These are phyloP conservation scores for Mormyrus proboscirostris DNA, from an alignment of 2,797 vertebrate species.

Conservation along the genomic window DNA sequence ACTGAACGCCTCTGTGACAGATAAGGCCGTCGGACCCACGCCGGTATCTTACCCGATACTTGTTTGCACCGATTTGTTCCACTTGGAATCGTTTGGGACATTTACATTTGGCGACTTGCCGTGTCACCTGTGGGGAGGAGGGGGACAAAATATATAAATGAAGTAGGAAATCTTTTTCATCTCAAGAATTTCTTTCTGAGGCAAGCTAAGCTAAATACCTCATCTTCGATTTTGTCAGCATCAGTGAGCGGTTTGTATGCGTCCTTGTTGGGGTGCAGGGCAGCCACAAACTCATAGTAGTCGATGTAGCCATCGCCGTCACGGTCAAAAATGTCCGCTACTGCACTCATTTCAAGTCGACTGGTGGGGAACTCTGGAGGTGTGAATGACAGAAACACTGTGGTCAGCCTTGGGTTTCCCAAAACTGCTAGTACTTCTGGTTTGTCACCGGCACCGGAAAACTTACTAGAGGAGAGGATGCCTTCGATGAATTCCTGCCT, in stretches of 20 bases:
- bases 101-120: slow-evolving; percentile 98
- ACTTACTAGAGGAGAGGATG: slow-evolving; percentile 97
- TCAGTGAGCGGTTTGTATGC: slow-evolving; percentile 96
- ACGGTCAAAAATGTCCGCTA: slow-evolving; percentile 96
- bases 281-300: slow-evolving; percentile 98
- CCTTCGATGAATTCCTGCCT: slow-evolving; percentile 98
- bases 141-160: neutral
- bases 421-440: neutral
- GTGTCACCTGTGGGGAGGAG: slow-evolving; percentile 72
- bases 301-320: slow-evolving; percentile 98
- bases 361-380: slow-evolving; percentile 89
- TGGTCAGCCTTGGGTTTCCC: neutral
- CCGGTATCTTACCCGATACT: slow-evolving; percentile 79
- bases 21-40: neutral
- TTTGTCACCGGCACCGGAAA: neutral
- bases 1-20: neutral
- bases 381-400: neutral
- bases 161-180: neutral
- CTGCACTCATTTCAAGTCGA: slow-evolving; percentile 94
- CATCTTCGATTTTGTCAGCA: slow-evolving; percentile 98
- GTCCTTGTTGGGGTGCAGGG: slow-evolving; percentile 97
- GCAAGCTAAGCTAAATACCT: slow-evolving; percentile 59
- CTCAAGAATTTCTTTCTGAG: neutral
- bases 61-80: slow-evolving; percentile 98
- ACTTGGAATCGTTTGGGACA: slow-evolving; percentile 98